Conservation (phyloP, 1,140 invertebrate genomes). For the Brachystomella parvula region DNA sequence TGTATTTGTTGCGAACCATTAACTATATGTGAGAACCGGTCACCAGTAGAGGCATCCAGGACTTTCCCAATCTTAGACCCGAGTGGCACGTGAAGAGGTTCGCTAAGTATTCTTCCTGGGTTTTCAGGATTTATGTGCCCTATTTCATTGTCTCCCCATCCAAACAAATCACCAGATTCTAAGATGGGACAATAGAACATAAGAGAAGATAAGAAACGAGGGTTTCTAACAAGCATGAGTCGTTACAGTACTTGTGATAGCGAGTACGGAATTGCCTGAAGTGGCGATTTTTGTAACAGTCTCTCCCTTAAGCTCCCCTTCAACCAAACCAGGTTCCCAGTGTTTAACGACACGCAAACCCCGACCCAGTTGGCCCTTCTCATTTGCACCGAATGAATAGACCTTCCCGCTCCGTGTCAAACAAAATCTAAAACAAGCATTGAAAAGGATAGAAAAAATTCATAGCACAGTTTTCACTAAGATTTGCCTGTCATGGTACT, state of each 20-base stretch:
- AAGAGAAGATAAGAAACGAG: constrained; percentile 14
- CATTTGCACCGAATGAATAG: constrained; percentile 30
- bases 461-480: background rate
- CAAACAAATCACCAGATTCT: constrained; percentile 89
- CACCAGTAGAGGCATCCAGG: constrained; percentile 71
- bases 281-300: constrained; percentile 72
- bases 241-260: constrained; percentile 62
- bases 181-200: constrained; percentile 37
- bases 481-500: no score
- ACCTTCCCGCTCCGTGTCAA: constrained; percentile 47
- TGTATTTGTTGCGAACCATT: constrained; percentile 55
- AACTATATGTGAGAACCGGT: constrained; percentile 73
- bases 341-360: constrained; percentile 42
- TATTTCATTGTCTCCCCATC: constrained; percentile 96
- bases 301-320: constrained; percentile 74
- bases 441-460: constrained; percentile 5
- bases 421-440: constrained; percentile 18
- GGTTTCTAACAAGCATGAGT: background rate
- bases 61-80: constrained; percentile 62
- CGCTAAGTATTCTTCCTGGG: constrained; percentile 43
- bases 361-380: constrained; percentile 27
- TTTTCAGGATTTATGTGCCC: constrained; percentile 56
- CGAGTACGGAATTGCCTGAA: constrained; percentile 76
- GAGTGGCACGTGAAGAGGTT: constrained; percentile 57
- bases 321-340: constrained; percentile 53